Conservation (phyloP, 2,113 vertebrate species). For the Sitta europaea region DNA sequence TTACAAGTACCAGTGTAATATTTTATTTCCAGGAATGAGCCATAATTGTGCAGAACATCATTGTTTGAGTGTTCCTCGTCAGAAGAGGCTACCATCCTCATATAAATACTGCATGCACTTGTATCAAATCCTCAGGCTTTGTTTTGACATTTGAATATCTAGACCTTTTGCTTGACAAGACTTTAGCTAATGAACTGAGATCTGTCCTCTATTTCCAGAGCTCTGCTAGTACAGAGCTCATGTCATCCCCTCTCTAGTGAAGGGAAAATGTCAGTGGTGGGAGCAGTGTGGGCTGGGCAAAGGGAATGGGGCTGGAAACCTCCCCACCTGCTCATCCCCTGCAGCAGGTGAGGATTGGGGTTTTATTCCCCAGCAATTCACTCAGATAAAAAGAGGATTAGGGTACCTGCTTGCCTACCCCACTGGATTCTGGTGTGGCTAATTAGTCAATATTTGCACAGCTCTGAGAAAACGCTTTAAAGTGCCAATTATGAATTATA, state of each 20-base stretch:
- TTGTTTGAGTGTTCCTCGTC: not conserved
- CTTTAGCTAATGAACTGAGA: not conserved
- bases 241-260: not conserved
- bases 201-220: not conserved
- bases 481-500: conserved; percentile 46
- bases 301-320: not conserved
- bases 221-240: not conserved
- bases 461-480: not conserved
- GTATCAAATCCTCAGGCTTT: not conserved
- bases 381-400: not conserved
- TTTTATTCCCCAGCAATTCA: not conserved
- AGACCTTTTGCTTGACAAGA: not conserved
- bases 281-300: fast-evolving
- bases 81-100: not conserved
- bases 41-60: not conserved
- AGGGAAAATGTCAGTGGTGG: not conserved
- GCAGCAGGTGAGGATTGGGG: fast-evolving
- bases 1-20: not conserved
- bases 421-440: not conserved
- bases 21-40: not conserved
- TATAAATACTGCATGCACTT: not conserved
- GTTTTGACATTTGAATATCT: not conserved
- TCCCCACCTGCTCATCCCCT: not conserved
- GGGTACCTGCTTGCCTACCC: not conserved
- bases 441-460: conserved; percentile 51